phyloP scores from a whole-genome alignment of 1,140 invertebrate genomes.

The Idris sp. region DNA sequence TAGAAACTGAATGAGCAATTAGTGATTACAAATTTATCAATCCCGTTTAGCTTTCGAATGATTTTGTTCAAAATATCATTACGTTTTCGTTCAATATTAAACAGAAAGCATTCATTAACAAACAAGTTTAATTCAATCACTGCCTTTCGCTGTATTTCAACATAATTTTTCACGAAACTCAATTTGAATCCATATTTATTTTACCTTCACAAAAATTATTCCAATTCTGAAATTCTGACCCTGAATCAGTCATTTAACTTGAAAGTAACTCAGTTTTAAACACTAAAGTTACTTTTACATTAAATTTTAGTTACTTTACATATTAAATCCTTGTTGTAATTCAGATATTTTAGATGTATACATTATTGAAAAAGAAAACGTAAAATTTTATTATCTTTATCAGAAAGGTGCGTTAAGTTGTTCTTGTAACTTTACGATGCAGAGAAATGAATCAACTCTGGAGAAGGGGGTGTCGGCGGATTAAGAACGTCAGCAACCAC shows the following conservation, averaged over 20 bases:
- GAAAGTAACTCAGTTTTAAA: too few species aligned
- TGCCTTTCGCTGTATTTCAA: background rate
- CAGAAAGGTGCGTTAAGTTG: conserved; percentile 19
- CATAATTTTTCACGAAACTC: background rate
- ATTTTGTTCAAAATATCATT: conserved; percentile 5
- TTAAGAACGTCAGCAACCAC: conserved; percentile 38
- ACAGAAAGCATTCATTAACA: background rate
- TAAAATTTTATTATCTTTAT: conserved; percentile 1
- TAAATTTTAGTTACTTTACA: too few species aligned
- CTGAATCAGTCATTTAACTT: too few species aligned
- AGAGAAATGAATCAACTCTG: conserved; percentile 40
- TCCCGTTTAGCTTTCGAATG: background rate
- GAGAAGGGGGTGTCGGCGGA: conserved; percentile 29
- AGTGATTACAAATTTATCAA: conserved; percentile 2
- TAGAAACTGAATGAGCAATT: background rate
- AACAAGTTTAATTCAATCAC: conserved; percentile 2
- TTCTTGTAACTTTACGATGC: conserved; percentile 56
- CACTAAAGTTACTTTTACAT: too few species aligned
- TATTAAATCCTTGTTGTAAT: too few species aligned
- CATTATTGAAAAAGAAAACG: conserved; percentile 41
- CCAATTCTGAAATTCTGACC: too few species aligned
- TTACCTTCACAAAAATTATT: too few species aligned
- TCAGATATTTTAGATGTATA: too few species aligned
- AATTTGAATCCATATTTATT: background rate
- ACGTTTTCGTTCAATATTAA: background rate